Base-by-base conservation (phyloP, 2,113 vertebrate species). In the Cryptomyrus ogoouensis region DNA sequence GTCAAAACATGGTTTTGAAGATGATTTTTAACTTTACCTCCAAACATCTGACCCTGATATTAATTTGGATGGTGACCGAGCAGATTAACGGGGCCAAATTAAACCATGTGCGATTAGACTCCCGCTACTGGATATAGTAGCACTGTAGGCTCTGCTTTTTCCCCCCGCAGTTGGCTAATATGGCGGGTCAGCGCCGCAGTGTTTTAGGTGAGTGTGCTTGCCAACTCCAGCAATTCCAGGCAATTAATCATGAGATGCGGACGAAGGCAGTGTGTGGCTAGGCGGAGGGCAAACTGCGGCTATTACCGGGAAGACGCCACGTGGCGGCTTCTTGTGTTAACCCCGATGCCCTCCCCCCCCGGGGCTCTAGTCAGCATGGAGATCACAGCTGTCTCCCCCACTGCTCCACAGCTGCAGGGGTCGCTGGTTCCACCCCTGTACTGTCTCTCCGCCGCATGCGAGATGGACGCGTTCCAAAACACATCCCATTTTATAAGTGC, bases 251-350 rank as follows among this genome's bases (percentile, higher is more conserved):
- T 62, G 89, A 44, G 89, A 39, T 58, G 35, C 13, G 77, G 52
- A 58, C 39, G 39, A 47, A 47, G 77, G 39, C 52, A 17, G 89
- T 91, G 90, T 92, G 90, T 89, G 92, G 92, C 89, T 88, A 46
- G 90, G 87, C 35, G 0, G 42, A 35, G 91, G 93, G 92, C 92
- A 93, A 92, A 93, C 91, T 90, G 92, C 89, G 91, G 91, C 92
- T 93, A 91, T 93, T 93, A 93, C 89, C 89, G 92, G 91, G 89
- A 92, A 91, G 92, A 92, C 85, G 89, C 46, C 84, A 90, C 90
- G 91, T 90, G 58, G 52, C 58, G 89, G 90, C 90, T 91, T 92
- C 91, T 91, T 93, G 91, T 91, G 91, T 91, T 93, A 92, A 93
- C 92, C 91, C 42, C 8, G 66, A 56, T 88, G 27, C 56, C 91